These are phyloP conservation scores for Tipula vernalis DNA, from an alignment of 2,888 invertebrate species.

Conservation along the genomic window DNA sequence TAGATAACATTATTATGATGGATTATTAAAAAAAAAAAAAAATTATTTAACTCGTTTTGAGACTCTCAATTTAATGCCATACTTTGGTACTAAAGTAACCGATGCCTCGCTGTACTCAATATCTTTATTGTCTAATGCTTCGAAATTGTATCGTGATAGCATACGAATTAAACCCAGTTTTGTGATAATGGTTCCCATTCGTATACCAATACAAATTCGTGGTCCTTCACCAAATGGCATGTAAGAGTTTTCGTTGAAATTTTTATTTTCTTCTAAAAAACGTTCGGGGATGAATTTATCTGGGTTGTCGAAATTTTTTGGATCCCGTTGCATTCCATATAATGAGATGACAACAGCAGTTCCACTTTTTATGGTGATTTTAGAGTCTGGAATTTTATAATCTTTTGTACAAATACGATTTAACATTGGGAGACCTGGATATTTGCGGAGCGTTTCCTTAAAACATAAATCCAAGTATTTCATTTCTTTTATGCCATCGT, in stretches of 20 bases:
- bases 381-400: constrained; percentile 6
- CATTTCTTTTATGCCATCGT: neutral
- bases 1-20: too few relatives aligned
- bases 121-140: constrained; percentile 19
- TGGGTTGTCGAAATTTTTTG: constrained; percentile 12
- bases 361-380: constrained; percentile 5
- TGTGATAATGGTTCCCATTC: neutral
- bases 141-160: neutral
- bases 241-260: constrained; percentile 6
- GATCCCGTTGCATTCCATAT: constrained; percentile 11
- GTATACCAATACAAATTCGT: constrained; percentile 12
- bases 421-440: constrained; percentile 11
- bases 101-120: constrained; percentile 28
- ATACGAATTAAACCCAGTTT: neutral
- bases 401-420: constrained; percentile 13
- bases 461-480: constrained; percentile 5
- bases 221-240: constrained; percentile 14
- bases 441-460: constrained; percentile 16
- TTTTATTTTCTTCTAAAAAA: neutral
- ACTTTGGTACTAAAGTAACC: constrained; percentile 24
- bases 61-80: constrained; percentile 25
- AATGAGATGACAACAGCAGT: constrained; percentile 9
- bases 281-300: constrained; percentile 13
- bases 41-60: constrained; percentile 13
- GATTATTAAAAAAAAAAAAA: too few relatives aligned